Evolutionary conservation across 2,113 vertebrate genomes (phyloP).

Genomic region (Chloropsis cyanopogon): DNA sequence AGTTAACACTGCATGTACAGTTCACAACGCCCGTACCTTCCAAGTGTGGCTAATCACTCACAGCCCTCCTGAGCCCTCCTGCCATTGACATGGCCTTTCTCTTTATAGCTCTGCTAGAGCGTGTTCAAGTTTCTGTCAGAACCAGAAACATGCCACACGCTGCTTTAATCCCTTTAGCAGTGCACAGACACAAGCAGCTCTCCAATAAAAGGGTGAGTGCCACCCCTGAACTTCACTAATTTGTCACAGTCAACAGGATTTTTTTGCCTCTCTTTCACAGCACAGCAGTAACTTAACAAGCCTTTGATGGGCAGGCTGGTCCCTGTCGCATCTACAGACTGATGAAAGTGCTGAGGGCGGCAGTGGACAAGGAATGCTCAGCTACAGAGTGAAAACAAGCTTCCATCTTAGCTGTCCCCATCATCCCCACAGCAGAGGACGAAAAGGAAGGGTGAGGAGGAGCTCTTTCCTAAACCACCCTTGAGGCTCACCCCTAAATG

Average conservation of each 20-base stretch:
- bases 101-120: slow-evolving; percentile 55
- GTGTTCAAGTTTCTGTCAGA: slow-evolving; percentile 63
- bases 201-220: slow-evolving; percentile 50
- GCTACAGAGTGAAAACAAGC: background rate
- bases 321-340: background rate
- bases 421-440: background rate
- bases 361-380: background rate
- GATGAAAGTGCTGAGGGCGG: slow-evolving; percentile 10
- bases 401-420: background rate
- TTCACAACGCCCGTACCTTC: background rate
- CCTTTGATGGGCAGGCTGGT: slow-evolving; percentile 39
- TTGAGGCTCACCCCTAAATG: background rate
- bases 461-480: background rate
- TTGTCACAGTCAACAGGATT: slow-evolving; percentile 63
- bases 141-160: slow-evolving; percentile 60
- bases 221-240: slow-evolving; percentile 57
- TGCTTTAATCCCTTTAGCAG: slow-evolving; percentile 61
- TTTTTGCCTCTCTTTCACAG: slow-evolving; percentile 49
- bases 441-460: background rate
- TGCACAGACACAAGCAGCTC: slow-evolving; percentile 29
- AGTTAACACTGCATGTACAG: background rate
- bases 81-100: background rate
- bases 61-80: background rate
- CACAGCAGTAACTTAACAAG: slow-evolving; percentile 53
- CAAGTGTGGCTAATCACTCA: slow-evolving; percentile 39